Percentiles rank a stretch among this genome's conserved stretches.
Conservation (phyloP, 2,113 vertebrate species). For the Corvus moneduloides region DNA sequence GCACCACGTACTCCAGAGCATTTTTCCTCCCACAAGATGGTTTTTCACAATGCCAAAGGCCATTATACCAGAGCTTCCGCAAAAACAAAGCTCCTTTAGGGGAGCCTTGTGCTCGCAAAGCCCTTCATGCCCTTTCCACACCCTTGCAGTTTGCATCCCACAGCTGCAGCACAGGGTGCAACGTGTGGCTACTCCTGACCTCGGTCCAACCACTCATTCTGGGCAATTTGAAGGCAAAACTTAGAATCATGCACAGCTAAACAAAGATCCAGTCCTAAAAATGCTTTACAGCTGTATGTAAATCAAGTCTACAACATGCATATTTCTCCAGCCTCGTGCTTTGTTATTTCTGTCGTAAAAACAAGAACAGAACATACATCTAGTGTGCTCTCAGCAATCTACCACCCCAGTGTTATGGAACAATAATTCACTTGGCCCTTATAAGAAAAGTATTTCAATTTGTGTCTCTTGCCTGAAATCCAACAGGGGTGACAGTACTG, state of each 20-base stretch:
- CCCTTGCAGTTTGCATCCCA: not conserved
- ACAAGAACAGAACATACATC: not conserved
- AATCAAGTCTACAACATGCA: not conserved
- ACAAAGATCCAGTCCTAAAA: not conserved
- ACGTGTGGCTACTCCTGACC: rapidly evolving
- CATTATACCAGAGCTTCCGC: not conserved
- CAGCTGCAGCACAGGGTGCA: not conserved
- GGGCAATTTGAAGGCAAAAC: not conserved
- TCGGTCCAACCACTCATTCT: not conserved
- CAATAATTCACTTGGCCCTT: not conserved
- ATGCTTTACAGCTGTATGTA: not conserved
- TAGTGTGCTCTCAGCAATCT: not conserved
- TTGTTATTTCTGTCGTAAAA: not conserved
- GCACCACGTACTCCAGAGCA: not conserved
- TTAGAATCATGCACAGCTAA: not conserved
- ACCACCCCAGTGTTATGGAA: not conserved
- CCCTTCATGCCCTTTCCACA: rapidly evolving
- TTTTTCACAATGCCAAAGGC: not conserved
- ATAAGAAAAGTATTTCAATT: not conserved
- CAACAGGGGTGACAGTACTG: not conserved
- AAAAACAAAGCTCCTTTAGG: not conserved
- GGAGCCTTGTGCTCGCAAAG: not conserved
- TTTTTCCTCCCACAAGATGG: no score
- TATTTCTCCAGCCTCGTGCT: not conserved
- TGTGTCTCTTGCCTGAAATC: not conserved